Evolutionary conservation across 2,113 vertebrate genomes (phyloP).

Genomic region (Acrocephalus arundinaceus): DNA sequence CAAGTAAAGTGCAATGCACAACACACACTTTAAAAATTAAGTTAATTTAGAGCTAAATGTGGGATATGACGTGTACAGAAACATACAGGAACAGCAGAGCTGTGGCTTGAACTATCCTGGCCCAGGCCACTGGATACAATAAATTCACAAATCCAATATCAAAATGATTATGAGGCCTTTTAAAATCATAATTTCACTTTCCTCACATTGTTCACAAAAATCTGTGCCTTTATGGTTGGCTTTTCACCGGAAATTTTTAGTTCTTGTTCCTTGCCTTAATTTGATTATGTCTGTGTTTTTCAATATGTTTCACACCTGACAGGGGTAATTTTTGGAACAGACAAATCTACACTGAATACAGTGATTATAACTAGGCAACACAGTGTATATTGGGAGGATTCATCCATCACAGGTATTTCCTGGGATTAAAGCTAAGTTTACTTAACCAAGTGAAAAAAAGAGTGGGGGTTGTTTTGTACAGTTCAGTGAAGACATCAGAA

Average conservation of each 20-base stretch:
- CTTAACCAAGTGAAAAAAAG: background rate
- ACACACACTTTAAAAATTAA: background rate
- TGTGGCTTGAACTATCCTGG: background rate
- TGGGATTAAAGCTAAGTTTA: background rate
- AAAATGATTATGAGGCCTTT: background rate
- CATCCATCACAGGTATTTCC: background rate
- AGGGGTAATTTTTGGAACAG: background rate
- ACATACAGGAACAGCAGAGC: background rate
- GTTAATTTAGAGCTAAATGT: background rate
- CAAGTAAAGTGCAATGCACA: background rate
- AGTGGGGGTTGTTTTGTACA: background rate
- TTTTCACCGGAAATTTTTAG: background rate
- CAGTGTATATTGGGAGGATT: background rate
- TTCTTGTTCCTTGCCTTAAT: background rate
- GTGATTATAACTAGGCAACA: background rate
- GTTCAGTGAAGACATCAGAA: background rate
- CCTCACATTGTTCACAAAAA: fast-evolving
- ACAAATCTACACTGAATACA: background rate
- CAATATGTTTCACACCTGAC: background rate
- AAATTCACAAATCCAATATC: background rate
- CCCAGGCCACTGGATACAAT: too few relatives aligned
- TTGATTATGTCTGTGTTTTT: background rate
- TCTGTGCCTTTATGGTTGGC: background rate
- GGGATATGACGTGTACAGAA: background rate
- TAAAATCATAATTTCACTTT: background rate